phyloP scores from a whole-genome alignment of 1,140 invertebrate species.

The Hypsibius dujardini region DNA sequence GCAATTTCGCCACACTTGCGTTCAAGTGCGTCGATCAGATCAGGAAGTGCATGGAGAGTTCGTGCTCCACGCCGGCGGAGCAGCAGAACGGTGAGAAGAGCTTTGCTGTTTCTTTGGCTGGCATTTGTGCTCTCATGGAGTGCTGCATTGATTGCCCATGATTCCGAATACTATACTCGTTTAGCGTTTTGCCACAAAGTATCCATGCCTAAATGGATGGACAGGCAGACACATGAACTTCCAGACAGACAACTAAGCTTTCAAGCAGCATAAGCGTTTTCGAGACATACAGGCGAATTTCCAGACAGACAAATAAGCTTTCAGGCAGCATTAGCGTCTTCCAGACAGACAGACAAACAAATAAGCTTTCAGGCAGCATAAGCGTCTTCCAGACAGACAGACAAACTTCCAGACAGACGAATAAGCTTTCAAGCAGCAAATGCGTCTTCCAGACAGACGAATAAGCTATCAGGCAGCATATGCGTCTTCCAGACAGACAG shows the following conservation, averaged over 20 bases:
- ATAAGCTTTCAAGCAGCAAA: no score
- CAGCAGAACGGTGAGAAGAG: slow-evolving; percentile 60
- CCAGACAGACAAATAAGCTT: no score
- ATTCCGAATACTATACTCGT: slow-evolving; percentile 6
- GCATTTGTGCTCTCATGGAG: neutral
- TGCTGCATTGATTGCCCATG: neutral
- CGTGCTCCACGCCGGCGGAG: slow-evolving; percentile 75
- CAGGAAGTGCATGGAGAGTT: slow-evolving; percentile 75
- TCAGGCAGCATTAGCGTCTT: no score
- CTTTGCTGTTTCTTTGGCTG: slow-evolving; percentile 9
- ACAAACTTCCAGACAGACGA: no score
- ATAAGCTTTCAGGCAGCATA: no score
- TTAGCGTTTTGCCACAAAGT: slow-evolving; percentile 17
- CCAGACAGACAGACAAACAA: no score
- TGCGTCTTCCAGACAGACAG: no score
- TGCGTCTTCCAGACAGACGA: no score
- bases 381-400: no score
- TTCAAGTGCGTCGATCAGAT: slow-evolving; percentile 95
- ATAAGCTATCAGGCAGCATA: no score
- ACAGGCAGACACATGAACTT: slow-evolving; percentile 2
- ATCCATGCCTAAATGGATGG: slow-evolving; percentile 25
- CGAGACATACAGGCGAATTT: neutral
- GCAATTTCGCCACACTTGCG: slow-evolving; percentile 94
- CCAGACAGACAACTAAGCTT: slow-evolving; percentile 7
- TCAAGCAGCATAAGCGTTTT: slow-evolving; percentile 20